A percentile compares a stretch with the other conserved stretches of the same genome.
Conservation (phyloP, 2,113 vertebrate genomes). For the Platichthys stellatus region DNA sequence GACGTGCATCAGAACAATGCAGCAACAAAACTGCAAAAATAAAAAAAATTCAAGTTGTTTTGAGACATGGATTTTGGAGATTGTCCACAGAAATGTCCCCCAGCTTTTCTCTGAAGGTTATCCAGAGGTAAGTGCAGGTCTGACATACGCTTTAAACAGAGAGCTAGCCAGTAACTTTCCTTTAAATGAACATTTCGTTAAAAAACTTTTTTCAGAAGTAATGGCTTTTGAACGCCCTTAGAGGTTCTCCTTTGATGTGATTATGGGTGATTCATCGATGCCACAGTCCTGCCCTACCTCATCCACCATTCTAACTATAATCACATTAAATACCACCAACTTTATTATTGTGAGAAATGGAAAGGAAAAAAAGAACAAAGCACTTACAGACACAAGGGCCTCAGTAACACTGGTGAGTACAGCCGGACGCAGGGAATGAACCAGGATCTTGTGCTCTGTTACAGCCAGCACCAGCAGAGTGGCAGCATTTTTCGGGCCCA, state of each 20-base stretch:
- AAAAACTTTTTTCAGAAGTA: background rate
- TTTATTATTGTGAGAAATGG: constrained; percentile 14
- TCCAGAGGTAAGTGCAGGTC: no score
- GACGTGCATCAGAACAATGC: background rate
- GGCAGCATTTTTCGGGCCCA: constrained; percentile 95
- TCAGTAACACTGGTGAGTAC: constrained; percentile 98
- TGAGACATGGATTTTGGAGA: no score
- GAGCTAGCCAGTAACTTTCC: background rate
- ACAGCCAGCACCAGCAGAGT: constrained; percentile 95
- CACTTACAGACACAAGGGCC: constrained; percentile 96
- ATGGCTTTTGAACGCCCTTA: background rate
- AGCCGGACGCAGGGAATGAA: constrained; percentile 95
- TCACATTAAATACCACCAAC: constrained; percentile 15
- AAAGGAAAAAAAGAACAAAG: constrained; percentile 1
- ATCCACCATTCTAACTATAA: constrained; percentile 7
- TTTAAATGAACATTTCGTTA: background rate
- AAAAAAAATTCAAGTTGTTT: no score
- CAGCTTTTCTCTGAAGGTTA: no score
- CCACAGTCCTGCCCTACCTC: constrained; percentile 8
- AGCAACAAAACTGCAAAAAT: no score
- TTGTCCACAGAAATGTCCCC: no score
- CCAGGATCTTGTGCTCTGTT: constrained; percentile 98
- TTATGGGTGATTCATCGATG: constrained; percentile 14
- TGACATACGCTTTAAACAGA: no score
- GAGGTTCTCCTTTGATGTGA: constrained; percentile 15